A percentile compares a stretch with the other conserved stretches of the same genome.
Conservation (phyloP, 92 coral and sea anemone genomes). For the Phenganax subtilis region DNA sequence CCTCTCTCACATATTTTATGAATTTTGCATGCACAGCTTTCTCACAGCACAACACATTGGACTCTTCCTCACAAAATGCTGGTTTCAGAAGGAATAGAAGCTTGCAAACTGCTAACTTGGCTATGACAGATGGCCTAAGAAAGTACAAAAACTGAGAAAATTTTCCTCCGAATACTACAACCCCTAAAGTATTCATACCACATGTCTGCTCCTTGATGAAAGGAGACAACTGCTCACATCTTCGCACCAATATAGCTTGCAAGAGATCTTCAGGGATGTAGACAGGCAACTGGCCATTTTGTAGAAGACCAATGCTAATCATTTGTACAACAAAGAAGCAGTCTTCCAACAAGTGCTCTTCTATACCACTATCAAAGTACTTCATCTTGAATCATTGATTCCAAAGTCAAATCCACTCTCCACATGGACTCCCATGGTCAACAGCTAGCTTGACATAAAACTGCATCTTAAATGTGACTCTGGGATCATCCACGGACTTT, state of each 20-base stretch:
- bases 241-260: constrained; percentile 39
- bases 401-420: constrained; percentile 52
- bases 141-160: constrained; percentile 48
- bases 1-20: constrained; percentile 52
- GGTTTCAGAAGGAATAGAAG: constrained; percentile 41
- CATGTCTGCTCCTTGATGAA: constrained; percentile 41
- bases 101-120: constrained; percentile 38
- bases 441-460: constrained; percentile 51
- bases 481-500: constrained; percentile 44
- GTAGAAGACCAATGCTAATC: constrained; percentile 51
- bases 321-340: constrained; percentile 48
- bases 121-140: constrained; percentile 42
- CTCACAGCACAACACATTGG: constrained; percentile 31
- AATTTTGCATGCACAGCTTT: constrained; percentile 41
- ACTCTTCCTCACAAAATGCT: constrained; percentile 48
- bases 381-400: constrained; percentile 43
- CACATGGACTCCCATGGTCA: constrained; percentile 54
- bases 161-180: constrained; percentile 40
- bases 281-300: constrained; percentile 51
- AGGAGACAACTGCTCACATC: neutral
- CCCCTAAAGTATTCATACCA: constrained; percentile 56
- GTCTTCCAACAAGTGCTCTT: constrained; percentile 50
- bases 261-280: constrained; percentile 46
- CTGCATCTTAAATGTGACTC: constrained; percentile 47
- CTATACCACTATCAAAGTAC: constrained; percentile 50